phyloP scores from a whole-genome alignment of 2,797 vertebrate genomes.

The Myiotriccus ornatus region DNA sequence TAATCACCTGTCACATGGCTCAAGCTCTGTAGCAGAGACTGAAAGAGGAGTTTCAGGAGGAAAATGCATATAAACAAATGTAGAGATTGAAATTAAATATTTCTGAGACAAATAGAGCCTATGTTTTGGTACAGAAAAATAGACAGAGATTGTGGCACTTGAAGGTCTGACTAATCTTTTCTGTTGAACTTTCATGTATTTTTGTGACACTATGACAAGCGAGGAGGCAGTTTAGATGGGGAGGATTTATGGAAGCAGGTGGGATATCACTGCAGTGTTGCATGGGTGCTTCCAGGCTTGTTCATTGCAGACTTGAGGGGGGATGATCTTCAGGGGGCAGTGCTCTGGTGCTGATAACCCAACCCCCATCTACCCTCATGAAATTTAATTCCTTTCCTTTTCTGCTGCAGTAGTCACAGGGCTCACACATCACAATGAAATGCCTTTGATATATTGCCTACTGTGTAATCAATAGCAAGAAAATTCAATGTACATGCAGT shows the following conservation, averaged over 20 bases:
- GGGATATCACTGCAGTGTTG: background rate
- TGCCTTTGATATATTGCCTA: background rate
- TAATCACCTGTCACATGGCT: background rate
- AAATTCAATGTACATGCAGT: background rate
- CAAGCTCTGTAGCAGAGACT: background rate
- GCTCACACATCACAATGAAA: background rate
- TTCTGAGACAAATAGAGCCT: background rate
- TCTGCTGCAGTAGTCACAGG: background rate
- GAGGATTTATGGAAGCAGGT: background rate
- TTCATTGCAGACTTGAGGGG: background rate
- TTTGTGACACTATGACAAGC: background rate
- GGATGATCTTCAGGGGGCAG: background rate
- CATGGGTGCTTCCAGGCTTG: rapidly evolving
- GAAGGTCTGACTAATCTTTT: background rate
- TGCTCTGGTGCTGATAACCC: background rate
- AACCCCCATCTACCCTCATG: no score
- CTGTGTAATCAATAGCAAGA: background rate
- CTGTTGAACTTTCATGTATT: rapidly evolving
- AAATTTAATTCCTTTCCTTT: background rate
- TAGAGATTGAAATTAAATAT: background rate
- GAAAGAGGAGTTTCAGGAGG: background rate
- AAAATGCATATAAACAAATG: background rate
- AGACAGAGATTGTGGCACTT: background rate
- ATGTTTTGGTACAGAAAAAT: background rate
- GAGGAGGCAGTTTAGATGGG: rapidly evolving